Percentiles rank a stretch among this genome's conserved stretches.
phyloP scores from a whole-genome alignment of 1,140 invertebrate species.

The Papilio polyxenes region DNA sequence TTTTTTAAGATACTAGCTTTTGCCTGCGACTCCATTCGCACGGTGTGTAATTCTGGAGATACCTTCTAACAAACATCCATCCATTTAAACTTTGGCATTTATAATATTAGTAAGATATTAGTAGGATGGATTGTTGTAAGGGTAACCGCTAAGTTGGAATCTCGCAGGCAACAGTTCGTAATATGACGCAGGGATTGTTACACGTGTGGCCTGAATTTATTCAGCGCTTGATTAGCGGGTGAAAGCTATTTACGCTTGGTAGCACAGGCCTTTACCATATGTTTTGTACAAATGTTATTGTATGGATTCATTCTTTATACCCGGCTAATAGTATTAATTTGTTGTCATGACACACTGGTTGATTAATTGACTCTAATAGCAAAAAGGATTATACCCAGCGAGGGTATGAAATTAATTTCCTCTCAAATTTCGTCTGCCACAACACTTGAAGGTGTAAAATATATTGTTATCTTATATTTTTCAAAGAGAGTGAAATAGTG shows the following conservation, averaged over 20 bases:
- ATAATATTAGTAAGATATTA: too few relatives aligned
- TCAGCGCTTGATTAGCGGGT: conserved; percentile 4
- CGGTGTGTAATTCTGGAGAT: too few relatives aligned
- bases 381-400: too few relatives aligned
- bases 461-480: too few relatives aligned
- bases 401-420: too few relatives aligned
- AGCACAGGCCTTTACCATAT: not conserved
- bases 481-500: too few relatives aligned
- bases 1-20: too few relatives aligned
- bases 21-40: too few relatives aligned
- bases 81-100: too few relatives aligned
- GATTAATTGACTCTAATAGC: not conserved
- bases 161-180: not conserved
- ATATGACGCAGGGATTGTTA: conserved; percentile 7
- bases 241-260: not conserved
- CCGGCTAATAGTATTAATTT: not conserved
- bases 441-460: too few relatives aligned
- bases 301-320: not conserved
- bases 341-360: not conserved
- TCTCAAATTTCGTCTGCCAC: too few relatives aligned
- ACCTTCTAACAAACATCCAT: too few relatives aligned
- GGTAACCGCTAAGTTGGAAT: not conserved
- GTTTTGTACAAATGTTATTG: conserved; percentile 4
- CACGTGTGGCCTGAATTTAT: conserved; percentile 24
- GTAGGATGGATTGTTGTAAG: not conserved